phyloP scores from a whole-genome alignment of 1,140 invertebrate species.

The Tetranychus urticae region DNA sequence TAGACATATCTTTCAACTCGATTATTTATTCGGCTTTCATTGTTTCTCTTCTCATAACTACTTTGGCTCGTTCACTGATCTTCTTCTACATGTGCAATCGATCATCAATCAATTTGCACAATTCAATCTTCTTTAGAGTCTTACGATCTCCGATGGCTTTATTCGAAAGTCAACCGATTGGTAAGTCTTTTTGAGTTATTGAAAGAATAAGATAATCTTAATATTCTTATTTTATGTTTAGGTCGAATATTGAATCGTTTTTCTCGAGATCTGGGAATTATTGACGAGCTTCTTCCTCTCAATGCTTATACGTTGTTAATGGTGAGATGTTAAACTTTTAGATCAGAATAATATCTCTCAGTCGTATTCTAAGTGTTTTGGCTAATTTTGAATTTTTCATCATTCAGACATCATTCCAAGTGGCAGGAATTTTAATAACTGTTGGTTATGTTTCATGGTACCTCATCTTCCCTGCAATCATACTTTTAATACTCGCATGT shows the following conservation, averaged over 20 bases:
- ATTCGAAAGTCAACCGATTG: conserved; percentile 60
- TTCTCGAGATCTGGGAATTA: conserved; percentile 10
- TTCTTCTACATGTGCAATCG: conserved; percentile 55
- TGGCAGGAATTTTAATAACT: conserved; percentile 1
- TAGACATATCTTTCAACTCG: conserved; percentile 20
- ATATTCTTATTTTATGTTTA: conserved; percentile 34
- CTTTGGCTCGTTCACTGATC: conserved; percentile 30
- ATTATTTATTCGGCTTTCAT: conserved; percentile 42
- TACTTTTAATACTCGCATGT: conserved; percentile 45
- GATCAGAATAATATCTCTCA: not conserved
- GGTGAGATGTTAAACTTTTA: not conserved
- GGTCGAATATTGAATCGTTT: conserved; percentile 15
- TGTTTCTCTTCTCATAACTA: conserved; percentile 18
- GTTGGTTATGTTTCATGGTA: conserved; percentile 1
- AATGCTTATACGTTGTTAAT: conserved; percentile 33
- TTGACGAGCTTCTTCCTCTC: conserved; percentile 30
- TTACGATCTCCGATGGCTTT: conserved; percentile 58
- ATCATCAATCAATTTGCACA: conserved; percentile 52
- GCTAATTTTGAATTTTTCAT: conserved; percentile 36
- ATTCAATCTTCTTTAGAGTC: conserved; percentile 55
- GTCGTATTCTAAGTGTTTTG: not conserved
- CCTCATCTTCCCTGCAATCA: conserved; percentile 37
- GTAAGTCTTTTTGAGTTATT: conserved; percentile 9
- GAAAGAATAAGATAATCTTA: conserved; percentile 32
- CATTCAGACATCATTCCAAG: conserved; percentile 12